These are phyloP conservation scores for Eulacestoma nigropectus DNA, from an alignment of 2,113 vertebrate genomes.

Conservation along the genomic window DNA sequence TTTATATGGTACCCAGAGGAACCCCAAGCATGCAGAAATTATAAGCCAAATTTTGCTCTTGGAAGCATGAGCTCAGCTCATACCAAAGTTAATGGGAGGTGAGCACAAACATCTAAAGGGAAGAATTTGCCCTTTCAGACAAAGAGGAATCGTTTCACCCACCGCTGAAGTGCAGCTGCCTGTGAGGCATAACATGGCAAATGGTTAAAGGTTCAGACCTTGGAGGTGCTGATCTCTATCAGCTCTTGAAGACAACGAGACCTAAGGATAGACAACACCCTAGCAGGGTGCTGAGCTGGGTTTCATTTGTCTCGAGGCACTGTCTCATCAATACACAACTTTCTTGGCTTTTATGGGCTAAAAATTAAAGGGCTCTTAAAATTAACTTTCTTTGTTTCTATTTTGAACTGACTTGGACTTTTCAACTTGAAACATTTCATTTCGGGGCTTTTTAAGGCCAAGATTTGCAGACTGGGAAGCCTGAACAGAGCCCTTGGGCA, in stretches of 20 bases:
- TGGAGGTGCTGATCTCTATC: conserved; percentile 32
- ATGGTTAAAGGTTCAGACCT: conserved; percentile 24
- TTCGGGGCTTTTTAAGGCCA: not conserved
- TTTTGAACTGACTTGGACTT: conserved; percentile 23
- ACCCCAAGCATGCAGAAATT: conserved; percentile 38
- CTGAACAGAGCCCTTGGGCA: not conserved
- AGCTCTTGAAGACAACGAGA: not conserved
- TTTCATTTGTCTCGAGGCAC: not conserved
- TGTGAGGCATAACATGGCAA: conserved; percentile 54
- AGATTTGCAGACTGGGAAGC: not conserved
- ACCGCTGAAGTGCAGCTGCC: conserved; percentile 2
- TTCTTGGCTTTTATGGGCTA: not conserved
- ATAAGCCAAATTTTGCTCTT: conserved; percentile 46
- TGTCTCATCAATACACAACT: not conserved
- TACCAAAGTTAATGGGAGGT: conserved; percentile 53
- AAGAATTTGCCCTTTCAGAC: conserved; percentile 49
- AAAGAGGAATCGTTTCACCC: conserved; percentile 27
- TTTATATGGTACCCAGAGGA: conserved; percentile 56
- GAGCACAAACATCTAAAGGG: conserved; percentile 40
- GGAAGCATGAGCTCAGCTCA: conserved; percentile 60
- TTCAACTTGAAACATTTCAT: not conserved
- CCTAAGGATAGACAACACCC: conserved; percentile 30
- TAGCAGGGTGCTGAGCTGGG: not conserved
- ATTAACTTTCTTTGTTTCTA: conserved; percentile 47
- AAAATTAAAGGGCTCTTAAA: conserved; percentile 17